Evolutionary conservation across 2,888 invertebrate genomes (phyloP), one percentile per base, ranked within the genome.

Genomic region (Drosophila anomalata): DNA sequence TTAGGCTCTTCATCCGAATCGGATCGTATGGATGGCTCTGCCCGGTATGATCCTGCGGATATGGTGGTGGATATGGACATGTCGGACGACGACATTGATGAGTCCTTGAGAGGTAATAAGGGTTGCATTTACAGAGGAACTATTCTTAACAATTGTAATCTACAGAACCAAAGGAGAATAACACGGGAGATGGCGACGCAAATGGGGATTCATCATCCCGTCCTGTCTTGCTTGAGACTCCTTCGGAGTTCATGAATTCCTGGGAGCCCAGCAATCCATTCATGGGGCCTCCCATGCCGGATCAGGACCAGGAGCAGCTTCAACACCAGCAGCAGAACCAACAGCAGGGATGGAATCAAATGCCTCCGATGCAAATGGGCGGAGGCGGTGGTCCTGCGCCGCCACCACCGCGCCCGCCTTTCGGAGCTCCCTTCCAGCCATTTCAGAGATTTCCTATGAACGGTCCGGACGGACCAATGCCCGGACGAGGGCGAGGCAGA

Each of bases 51-150:
- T 50, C 93, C 93, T 0, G 90, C 94, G 11, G 96, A 96, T 83
- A 96, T 95, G 88, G 95, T 95, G 3, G 95, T 96, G 66, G 97
- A 97, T 77, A 97, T 97, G 96, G 97, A 97, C 76, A 93, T 97
- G 89, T 96, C 96, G 11, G 97, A 97, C 81, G 97, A 97, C 50
- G 96, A 96, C 80, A 76, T 90, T 39, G 92, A 92, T 47, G 91
- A 92, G 62, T 88, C 90, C n/a, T 81, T 88, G 60, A 86, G 88
- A 91, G 91, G 91, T 91, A 87, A 17, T 3, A 22, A 24, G 22
- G 7, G 20, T 29, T 17, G 1, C 4, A 22, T 3, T 22, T 2
- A 9, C 22, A 42, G 6, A 7, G 14, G 1, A 42, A 4, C 2
- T 26, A 31, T 44, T 29, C 2, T 0, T 36, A 36, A 14, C 7